Base-by-base conservation (phyloP, 2,113 vertebrate species). In the Baryphthengus martii region DNA sequence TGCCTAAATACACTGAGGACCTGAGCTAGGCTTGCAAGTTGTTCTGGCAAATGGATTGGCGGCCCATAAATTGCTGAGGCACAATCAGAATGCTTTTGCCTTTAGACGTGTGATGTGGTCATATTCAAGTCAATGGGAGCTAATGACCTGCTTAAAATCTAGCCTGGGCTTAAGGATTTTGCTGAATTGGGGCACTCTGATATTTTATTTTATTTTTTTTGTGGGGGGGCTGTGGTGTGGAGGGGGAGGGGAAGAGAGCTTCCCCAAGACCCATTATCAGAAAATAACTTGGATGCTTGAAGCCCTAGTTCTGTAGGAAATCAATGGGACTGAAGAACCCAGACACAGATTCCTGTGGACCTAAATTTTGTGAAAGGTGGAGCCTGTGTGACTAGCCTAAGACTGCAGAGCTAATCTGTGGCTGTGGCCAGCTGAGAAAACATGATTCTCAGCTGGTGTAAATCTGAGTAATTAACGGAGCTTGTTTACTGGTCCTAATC, bases 401-500 rank as follows among this genome's bases (percentile, higher is more conserved):
- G 65, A 39, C 33, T 58, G 35, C 10, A 59, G 28, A 71, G 68
- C 28, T 77, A 71, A 77, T 65, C 74, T 33, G 11, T 56, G 75
- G 39, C 55, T 92, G 52, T 67, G 56, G 28, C 52, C 31, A 81
- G 68, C 75, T 89, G 53, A 90, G 76, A 65, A 92, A 90, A 80
- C 37, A 35, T 47, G 37, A 20, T 61, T 93, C 49, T 87, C 47
- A 81, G 25, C 35, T 90, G 70, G 39, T 83, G 8, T 80, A 70
- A 84, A 67, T 74, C 50, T 56, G n/a, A 88, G 56, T 61, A 68
- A 86, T 80, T 88, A 67, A 8, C 75, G 70, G 63, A 88, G 73
- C 29, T 84, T 74, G 47, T 77, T 96, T 93, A 76, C 79, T 84
- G 31, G 37, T 55, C 25, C 91, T 68, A 90, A 93, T 86, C 61